Conservation (phyloP, 2,113 vertebrate genomes). For the Chaenogobius annularis region DNA sequence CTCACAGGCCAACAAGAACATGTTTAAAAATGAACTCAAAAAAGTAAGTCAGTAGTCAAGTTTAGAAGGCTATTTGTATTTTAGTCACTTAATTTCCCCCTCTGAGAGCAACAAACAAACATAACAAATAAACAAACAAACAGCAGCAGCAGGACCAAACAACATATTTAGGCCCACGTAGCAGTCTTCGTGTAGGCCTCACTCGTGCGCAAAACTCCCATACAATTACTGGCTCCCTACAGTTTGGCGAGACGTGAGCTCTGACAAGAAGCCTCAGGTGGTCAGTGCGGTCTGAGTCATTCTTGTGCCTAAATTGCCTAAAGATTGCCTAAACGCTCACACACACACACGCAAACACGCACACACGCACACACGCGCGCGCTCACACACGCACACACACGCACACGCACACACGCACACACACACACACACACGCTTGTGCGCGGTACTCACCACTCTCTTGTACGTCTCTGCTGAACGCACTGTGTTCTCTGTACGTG, state of each 20-base stretch:
- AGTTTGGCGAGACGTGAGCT: constrained; percentile 8
- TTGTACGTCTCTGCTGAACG: constrained; percentile 90
- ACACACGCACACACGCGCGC: no score
- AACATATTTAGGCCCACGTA: not conserved
- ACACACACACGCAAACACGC: not conserved
- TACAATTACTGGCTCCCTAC: not conserved
- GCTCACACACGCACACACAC: no score
- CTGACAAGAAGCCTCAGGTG: not conserved
- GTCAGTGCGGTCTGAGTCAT: constrained; percentile 6
- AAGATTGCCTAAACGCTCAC: not conserved
- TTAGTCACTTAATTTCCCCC: no score
- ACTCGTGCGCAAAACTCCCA: not conserved
- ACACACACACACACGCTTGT: not conserved
- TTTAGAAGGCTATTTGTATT: no score
- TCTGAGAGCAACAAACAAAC: no score
- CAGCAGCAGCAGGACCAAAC: not conserved
- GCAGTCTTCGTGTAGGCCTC: not conserved
- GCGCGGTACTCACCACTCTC: constrained; percentile 81
- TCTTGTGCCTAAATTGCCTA: not conserved
- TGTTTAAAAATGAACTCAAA: no score
- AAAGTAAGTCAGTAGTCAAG: no score
- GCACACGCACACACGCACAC: no score
- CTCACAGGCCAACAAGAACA: no score
- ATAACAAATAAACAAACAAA: not conserved
- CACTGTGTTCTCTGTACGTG: constrained; percentile 88